phyloP scores from a whole-genome alignment of 2,888 invertebrate species.

The Balanococcus diminutus region DNA sequence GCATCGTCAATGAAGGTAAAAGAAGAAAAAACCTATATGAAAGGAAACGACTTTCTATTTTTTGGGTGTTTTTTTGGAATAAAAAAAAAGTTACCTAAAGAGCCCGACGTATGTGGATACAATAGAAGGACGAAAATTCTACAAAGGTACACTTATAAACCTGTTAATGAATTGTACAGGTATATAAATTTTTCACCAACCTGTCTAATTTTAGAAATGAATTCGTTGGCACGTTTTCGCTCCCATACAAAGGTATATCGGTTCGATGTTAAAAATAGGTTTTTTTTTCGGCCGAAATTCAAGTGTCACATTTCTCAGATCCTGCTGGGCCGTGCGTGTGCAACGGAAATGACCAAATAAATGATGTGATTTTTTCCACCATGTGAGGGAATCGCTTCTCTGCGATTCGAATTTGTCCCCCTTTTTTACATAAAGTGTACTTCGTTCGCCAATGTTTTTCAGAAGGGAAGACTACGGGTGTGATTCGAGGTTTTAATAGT shows the following conservation, averaged over 20 bases:
- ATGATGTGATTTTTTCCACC: not conserved
- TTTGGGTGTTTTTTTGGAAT: not conserved
- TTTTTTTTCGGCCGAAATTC: not conserved
- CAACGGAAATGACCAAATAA: not conserved
- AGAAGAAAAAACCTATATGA: not conserved
- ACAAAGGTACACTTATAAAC: constrained; percentile 7
- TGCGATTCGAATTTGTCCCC: not conserved
- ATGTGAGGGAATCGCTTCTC: not conserved
- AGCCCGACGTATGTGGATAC: not conserved
- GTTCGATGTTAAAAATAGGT: not conserved
- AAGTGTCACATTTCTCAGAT: not conserved
- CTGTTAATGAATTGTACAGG: constrained; percentile 28
- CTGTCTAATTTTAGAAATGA: constrained; percentile 4
- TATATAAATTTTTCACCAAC: not conserved
- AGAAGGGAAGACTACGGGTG: too few species aligned
- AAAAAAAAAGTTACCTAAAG: not conserved
- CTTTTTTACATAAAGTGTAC: not conserved
- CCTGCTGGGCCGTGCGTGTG: too few species aligned
- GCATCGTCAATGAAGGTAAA: not conserved
- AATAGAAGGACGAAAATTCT: constrained; percentile 16
- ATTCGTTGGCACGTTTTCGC: constrained; percentile 11
- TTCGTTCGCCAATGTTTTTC: not conserved
- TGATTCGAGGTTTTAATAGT: constrained; percentile 23
- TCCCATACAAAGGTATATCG: not conserved
- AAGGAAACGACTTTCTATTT: constrained; percentile 11